Evolutionary conservation across 2,797 vertebrate species (phyloP).

Genomic region (Poliocrania exsul): DNA sequence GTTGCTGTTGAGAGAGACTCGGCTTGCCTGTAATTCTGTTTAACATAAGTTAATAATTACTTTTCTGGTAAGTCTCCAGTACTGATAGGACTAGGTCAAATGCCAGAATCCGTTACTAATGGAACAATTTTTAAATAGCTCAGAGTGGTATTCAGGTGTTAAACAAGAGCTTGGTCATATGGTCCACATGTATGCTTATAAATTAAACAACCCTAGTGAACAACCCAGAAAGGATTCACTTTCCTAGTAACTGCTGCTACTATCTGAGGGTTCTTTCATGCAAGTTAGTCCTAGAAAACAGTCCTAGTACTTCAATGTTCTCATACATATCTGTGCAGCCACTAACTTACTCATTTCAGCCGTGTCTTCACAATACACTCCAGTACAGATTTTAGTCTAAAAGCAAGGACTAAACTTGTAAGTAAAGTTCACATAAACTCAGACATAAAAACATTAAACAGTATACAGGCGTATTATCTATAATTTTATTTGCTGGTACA

Average conservation of each 20-base stretch:
- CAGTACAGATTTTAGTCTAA: background rate
- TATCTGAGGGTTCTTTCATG: background rate
- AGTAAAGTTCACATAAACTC: background rate
- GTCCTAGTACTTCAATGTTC: background rate
- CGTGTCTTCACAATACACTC: background rate
- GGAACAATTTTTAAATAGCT: conserved; percentile 36
- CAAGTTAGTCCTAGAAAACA: background rate
- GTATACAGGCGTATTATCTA: background rate
- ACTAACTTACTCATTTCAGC: background rate
- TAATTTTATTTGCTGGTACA: background rate
- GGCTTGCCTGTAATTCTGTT: background rate
- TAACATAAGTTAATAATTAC: conserved; percentile 24
- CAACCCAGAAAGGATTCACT: background rate
- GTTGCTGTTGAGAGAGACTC: background rate
- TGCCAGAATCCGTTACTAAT: conserved; percentile 19
- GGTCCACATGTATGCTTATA: background rate
- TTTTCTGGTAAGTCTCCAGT: background rate
- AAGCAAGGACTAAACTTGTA: background rate
- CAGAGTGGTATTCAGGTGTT: conserved; percentile 34
- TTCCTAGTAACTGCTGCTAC: background rate
- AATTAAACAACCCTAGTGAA: background rate
- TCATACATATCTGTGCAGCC: background rate
- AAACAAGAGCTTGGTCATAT: conserved; percentile 4
- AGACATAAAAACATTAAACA: background rate
- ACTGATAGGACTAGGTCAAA: conserved; percentile 20